Evolutionary conservation across 1,140 invertebrate species (phyloP).

Genomic region (Sitophilus oryzae): DNA sequence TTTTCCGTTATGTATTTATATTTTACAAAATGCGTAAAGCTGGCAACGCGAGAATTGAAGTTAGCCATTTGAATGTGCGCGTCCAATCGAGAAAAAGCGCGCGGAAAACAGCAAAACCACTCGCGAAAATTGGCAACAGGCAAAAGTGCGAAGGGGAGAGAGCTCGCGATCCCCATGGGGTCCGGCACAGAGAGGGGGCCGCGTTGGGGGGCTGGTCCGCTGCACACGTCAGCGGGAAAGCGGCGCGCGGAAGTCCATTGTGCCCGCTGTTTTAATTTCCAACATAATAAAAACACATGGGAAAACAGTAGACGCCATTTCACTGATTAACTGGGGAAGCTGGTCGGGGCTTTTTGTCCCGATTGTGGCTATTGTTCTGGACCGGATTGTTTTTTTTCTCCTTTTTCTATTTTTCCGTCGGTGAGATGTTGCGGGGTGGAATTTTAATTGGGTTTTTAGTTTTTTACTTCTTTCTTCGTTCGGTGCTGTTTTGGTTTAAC

Average conservation of each 20-base stretch:
- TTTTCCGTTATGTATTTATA: too few species aligned
- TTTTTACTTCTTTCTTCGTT: constrained; percentile 12
- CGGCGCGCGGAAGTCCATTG: constrained; percentile 38
- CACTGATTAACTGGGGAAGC: constrained; percentile 46
- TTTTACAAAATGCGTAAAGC: too few species aligned
- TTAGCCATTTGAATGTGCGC: too few species aligned
- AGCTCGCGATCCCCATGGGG: not conserved
- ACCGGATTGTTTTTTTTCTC: constrained; percentile 41
- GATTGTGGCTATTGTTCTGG: constrained; percentile 42
- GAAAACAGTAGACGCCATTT: constrained; percentile 48
- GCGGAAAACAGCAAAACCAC: not conserved
- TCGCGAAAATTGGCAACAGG: not conserved
- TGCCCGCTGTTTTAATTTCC: constrained; percentile 46
- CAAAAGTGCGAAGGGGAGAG: not conserved
- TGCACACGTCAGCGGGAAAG: constrained; percentile 11
- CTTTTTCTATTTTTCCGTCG: not conserved
- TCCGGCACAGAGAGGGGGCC: not conserved
- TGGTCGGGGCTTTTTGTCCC: constrained; percentile 43
- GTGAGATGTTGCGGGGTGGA: constrained; percentile 34
- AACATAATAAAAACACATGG: constrained; percentile 48
- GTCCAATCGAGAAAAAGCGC: too few species aligned
- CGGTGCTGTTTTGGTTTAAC: too few species aligned
- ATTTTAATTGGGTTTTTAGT: constrained; percentile 43
- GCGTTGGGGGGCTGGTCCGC: not conserved
- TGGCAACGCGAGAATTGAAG: too few species aligned